These are phyloP conservation scores for Ceriagrion tenellum DNA, from an alignment of 2,888 invertebrate species.

Conservation along the genomic window DNA sequence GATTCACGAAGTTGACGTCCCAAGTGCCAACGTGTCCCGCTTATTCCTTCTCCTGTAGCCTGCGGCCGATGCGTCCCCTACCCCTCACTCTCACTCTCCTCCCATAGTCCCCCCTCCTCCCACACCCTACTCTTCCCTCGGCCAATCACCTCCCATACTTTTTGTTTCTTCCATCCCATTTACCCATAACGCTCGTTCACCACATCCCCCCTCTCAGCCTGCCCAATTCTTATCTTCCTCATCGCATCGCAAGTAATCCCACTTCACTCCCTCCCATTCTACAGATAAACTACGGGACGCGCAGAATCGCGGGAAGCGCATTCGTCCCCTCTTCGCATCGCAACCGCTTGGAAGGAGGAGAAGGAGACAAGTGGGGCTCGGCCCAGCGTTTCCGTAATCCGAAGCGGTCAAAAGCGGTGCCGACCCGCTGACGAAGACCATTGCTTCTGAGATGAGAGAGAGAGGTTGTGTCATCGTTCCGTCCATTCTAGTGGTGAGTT, in stretches of 20 bases:
- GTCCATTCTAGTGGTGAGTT: too few relatives aligned
- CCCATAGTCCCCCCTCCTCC: neutral
- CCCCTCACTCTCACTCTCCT: neutral
- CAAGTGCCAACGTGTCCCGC: too few relatives aligned
- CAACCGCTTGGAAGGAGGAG: neutral
- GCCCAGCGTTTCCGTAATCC: neutral
- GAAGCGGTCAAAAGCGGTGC: neutral
- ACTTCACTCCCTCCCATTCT: neutral
- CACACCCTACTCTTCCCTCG: neutral
- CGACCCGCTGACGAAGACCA: neutral
- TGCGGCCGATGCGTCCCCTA: too few relatives aligned
- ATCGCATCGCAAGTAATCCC: neutral
- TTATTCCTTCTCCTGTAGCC: too few relatives aligned
- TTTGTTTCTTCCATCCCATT: neutral
- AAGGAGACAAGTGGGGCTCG: neutral
- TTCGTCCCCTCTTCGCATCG: neutral
- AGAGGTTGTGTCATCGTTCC: too few relatives aligned
- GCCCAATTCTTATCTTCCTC: neutral
- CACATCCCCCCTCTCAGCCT: neutral
- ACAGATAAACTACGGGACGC: neutral
- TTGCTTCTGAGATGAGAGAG: too few relatives aligned
- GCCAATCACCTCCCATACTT: neutral
- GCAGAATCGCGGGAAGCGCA: neutral
- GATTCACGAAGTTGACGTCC: too few relatives aligned
- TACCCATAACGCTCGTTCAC: neutral